Evolutionary conservation across 2,113 vertebrate species (phyloP).

Genomic region (Callithrix jacchus): DNA sequence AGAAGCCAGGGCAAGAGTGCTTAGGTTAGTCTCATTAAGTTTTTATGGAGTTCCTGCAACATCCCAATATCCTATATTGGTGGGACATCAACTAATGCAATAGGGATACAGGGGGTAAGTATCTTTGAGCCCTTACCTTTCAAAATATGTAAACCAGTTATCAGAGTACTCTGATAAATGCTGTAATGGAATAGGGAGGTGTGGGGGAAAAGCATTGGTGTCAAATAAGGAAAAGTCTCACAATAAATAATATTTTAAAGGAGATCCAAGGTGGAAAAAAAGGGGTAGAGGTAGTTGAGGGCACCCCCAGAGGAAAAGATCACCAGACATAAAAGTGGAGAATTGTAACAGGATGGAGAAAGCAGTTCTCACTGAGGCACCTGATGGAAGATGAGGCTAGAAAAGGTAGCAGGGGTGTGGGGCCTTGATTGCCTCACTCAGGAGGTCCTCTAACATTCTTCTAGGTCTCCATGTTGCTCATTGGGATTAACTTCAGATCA

Average conservation of each 20-base stretch:
- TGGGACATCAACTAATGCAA: background rate
- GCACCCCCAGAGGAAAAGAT: background rate
- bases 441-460: background rate
- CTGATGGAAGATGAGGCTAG: background rate
- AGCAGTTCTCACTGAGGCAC: accelerated
- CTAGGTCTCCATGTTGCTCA: background rate
- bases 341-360: background rate
- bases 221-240: background rate
- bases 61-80: background rate
- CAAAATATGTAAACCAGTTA: background rate
- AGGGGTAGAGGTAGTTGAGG: background rate
- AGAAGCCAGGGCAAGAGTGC: background rate
- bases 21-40: background rate
- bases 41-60: background rate
- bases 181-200: background rate
- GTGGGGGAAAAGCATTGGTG: background rate
- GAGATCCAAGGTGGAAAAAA: background rate
- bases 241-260: background rate
- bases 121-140: background rate
- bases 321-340: background rate
- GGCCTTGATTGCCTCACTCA: background rate
- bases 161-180: background rate
- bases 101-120: background rate
- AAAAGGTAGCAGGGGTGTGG: background rate
- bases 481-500: background rate